Evolutionary conservation across 2,113 vertebrate genomes (phyloP), one percentile per base, ranked within the genome.

Genomic region (Holacanthus passer): DNA sequence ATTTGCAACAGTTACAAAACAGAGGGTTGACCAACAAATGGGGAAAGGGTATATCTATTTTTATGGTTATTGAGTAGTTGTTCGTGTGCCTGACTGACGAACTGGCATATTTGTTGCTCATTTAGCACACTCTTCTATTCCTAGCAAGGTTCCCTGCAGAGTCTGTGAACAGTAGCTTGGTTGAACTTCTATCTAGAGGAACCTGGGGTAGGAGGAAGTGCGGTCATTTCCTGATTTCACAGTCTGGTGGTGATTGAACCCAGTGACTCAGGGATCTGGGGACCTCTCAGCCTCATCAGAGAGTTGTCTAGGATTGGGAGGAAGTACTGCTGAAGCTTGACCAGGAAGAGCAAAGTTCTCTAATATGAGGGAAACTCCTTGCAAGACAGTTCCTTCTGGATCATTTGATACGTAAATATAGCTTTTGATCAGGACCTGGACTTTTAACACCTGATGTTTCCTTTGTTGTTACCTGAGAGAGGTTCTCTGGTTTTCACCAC

Each of bases 381-480:
- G 7, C n/a, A 55, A 77, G 37, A 56, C n/a, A n/a, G 20, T 27
- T 20, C 71, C 20, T 31, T 74, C 43, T 9, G 2, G 2, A 47
- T 70, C 48, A 37, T 2, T 24, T 68, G 16, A 17, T n/a, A 12
- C n/a, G 4, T 10, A 29, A 19, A 41, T 14, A 7, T 19, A 2
- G 1, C 4, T 29, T 37, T 45, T 50, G 4, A 64, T 56, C 29
- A 39, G 10, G 3, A 37, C 22, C 29, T 32, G 17, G 10, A 17
- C 9, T 27, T 59, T 81, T 68, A 0, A 62, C 50, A 56, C 37
- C 32, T 85, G 37, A 70, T 52, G 20, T 43, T 56, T 47, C 39
- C 39, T 20, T n/a, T n/a, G 29, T 43, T 53, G 87, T 95, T 92
- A 98, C 97, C 97, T 72, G 96, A 98, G 52, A 98, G 91, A 0